phyloP scores from a whole-genome alignment of 2,888 invertebrate genomes.

The Antitype chi region DNA sequence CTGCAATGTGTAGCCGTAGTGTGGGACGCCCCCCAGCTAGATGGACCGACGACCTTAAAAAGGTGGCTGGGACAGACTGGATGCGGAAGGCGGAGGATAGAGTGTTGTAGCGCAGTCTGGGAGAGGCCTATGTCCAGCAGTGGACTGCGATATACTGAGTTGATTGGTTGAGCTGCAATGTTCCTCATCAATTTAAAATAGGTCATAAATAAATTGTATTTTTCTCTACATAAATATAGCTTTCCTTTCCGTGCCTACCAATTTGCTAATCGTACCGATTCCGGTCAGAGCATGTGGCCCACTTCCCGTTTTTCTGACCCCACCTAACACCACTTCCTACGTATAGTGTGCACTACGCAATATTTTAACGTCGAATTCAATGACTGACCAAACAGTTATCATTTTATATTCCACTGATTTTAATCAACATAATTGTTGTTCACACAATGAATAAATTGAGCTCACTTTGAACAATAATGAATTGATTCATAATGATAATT shows the following conservation, averaged over 20 bases:
- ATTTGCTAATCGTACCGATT: slow-evolving; percentile 63
- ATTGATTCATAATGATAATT: slow-evolving; percentile 30
- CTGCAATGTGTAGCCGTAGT: no score
- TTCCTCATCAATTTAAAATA: slow-evolving; percentile 16
- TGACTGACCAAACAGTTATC: slow-evolving; percentile 19
- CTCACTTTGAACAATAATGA: slow-evolving; percentile 18
- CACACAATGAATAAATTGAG: slow-evolving; percentile 24
- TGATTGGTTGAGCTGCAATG: no score
- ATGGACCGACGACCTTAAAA: no score
- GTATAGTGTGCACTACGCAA: slow-evolving; percentile 23
- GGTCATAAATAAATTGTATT: slow-evolving; percentile 7
- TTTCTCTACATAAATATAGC: slow-evolving; percentile 35
- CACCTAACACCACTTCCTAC: slow-evolving; percentile 27
- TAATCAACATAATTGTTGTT: slow-evolving; percentile 51
- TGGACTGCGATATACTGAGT: no score
- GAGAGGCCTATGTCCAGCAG: no score
- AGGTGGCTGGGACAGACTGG: no score
- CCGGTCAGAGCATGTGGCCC: slow-evolving; percentile 53
- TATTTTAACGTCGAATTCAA: slow-evolving; percentile 20
- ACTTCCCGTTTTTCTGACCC: slow-evolving; percentile 20
- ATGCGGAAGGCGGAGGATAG: no score
- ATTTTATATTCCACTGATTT: slow-evolving; percentile 43
- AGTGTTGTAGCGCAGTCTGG: no score
- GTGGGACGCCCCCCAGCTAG: no score
- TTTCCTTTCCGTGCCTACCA: slow-evolving; percentile 44